Conservation (phyloP, 2,888 invertebrate genomes). For the Spodoptera exigua region DNA sequence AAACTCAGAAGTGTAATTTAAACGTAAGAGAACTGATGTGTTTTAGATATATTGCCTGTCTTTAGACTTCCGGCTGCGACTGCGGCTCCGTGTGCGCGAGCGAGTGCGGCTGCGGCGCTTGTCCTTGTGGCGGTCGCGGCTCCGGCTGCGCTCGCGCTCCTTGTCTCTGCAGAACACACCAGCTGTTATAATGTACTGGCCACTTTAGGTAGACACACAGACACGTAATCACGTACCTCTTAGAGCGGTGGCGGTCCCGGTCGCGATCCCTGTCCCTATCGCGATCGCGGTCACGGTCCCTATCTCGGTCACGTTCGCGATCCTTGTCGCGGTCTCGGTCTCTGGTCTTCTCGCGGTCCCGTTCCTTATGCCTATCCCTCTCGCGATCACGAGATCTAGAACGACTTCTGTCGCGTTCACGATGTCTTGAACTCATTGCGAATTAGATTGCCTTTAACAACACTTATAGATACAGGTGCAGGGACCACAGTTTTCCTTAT, state of each 20-base stretch:
- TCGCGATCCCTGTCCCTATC: conserved; percentile 76
- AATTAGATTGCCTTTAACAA: neutral
- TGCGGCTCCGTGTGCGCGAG: conserved; percentile 76
- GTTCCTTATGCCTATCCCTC: conserved; percentile 70
- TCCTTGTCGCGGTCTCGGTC: conserved; percentile 63
- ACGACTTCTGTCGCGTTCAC: conserved; percentile 87
- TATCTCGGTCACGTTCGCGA: conserved; percentile 69
- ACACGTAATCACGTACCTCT: conserved; percentile 80
- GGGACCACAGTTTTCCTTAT: too few relatives aligned
- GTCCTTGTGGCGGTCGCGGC: conserved; percentile 74
- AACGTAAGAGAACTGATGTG: too few relatives aligned
- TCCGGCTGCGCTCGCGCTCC: conserved; percentile 73
- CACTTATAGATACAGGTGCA: neutral
- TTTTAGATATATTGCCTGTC: conserved; percentile 78
- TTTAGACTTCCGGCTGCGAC: conserved; percentile 83
- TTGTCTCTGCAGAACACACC: conserved; percentile 72
- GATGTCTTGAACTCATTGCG: conserved; percentile 88
- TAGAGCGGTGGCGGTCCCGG: conserved; percentile 81
- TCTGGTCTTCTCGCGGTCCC: conserved; percentile 68
- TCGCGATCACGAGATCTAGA: conserved; percentile 80
- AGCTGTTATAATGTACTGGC: neutral
- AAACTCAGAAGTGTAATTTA: too few relatives aligned
- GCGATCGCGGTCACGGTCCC: conserved; percentile 77
- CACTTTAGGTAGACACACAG: neutral
- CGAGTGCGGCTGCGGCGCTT: conserved; percentile 79